These are phyloP conservation scores for Lysandra bellargus DNA, from an alignment of 2,888 invertebrate species.

Conservation along the genomic window DNA sequence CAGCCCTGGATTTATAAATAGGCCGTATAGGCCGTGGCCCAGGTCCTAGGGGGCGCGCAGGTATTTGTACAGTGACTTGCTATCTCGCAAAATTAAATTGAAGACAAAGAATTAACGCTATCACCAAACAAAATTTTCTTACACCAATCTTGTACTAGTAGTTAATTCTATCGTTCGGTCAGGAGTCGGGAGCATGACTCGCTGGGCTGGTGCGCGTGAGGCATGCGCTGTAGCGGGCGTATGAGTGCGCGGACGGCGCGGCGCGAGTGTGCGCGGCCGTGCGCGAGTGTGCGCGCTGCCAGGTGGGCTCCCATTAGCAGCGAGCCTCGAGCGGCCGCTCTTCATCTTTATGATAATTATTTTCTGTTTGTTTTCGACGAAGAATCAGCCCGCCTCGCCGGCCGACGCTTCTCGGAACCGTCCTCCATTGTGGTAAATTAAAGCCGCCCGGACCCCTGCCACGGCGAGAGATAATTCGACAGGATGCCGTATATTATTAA, in stretches of 20 bases:
- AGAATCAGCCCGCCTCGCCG: slow-evolving; percentile 77
- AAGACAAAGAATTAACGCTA: background rate
- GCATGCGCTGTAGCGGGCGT: slow-evolving; percentile 49
- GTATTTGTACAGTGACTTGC: too few relatives aligned
- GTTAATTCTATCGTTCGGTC: slow-evolving; percentile 37
- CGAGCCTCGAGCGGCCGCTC: slow-evolving; percentile 76
- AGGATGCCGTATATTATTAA: slow-evolving; percentile 81
- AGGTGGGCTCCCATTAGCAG: slow-evolving; percentile 79
- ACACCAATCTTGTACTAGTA: slow-evolving; percentile 16
- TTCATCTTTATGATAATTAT: slow-evolving; percentile 81
- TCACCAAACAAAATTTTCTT: background rate
- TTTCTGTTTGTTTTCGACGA: slow-evolving; percentile 81
- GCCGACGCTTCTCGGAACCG: slow-evolving; percentile 76
- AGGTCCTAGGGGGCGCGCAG: too few relatives aligned
- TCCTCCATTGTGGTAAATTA: slow-evolving; percentile 80
- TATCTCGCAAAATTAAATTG: too few relatives aligned
- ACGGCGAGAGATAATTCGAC: slow-evolving; percentile 80
- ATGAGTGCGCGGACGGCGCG: slow-evolving; percentile 47
- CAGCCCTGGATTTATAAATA: too few relatives aligned
- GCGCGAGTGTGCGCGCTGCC: slow-evolving; percentile 56
- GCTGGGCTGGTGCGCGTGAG: slow-evolving; percentile 44
- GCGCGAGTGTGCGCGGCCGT: slow-evolving; percentile 44
- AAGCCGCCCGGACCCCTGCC: slow-evolving; percentile 80
- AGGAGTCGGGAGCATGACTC: slow-evolving; percentile 42
- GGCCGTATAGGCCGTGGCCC: too few relatives aligned